Conservation (phyloP, 2,113 vertebrate species). For the Halichoeres trimaculatus region DNA sequence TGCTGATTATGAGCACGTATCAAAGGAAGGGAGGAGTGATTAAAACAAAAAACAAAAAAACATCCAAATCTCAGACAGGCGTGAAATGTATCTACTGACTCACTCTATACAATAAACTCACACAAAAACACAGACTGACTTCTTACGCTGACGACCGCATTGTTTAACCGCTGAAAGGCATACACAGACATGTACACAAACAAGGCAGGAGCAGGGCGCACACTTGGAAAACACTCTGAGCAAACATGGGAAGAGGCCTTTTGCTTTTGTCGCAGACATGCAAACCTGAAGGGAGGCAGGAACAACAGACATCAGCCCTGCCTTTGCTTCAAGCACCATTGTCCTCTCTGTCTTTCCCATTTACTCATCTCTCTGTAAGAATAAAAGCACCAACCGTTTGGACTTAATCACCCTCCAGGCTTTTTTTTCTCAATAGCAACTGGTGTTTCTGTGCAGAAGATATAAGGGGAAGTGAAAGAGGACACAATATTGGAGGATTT, state of each 20-base stretch:
- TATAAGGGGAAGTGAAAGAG: constrained; percentile 40
- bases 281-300: constrained; percentile 63
- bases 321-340: constrained; percentile 47
- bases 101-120: constrained; percentile 5
- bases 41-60: constrained; percentile 25
- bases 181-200: constrained; percentile 57
- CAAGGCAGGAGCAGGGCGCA: constrained; percentile 40
- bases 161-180: constrained; percentile 66
- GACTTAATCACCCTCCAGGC: constrained; percentile 22
- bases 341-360: constrained; percentile 43
- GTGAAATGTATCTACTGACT: constrained; percentile 52
- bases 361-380: constrained; percentile 34
- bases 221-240: constrained; percentile 48
- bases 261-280: constrained; percentile 68
- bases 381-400: constrained; percentile 39
- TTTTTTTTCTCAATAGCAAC: constrained; percentile 33
- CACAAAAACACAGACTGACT: constrained; percentile 17
- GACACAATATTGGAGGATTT: constrained; percentile 6
- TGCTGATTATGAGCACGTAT: constrained; percentile 58
- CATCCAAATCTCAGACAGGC: constrained; percentile 57
- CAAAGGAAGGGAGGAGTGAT: constrained; percentile 58
- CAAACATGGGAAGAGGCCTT: constrained; percentile 64
- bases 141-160: constrained; percentile 19
- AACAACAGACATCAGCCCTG: constrained; percentile 51
- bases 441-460: constrained; percentile 9